Evolutionary conservation across 2,113 vertebrate genomes (phyloP), one percentile per base, ranked within the genome.

Genomic region (Dipodomys ordii): DNA sequence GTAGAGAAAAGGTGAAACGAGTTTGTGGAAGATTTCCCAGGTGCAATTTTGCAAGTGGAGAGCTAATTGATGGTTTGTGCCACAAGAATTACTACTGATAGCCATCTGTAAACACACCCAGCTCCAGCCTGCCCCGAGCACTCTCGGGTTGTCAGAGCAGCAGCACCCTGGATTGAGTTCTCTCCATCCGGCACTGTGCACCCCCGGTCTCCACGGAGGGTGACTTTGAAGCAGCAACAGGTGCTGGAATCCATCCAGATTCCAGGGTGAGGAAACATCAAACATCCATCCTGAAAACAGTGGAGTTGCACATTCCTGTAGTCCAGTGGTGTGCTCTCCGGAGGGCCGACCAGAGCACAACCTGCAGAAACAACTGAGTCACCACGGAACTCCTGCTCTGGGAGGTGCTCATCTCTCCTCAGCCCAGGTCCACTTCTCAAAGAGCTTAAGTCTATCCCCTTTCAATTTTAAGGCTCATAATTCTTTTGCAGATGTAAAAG

Each of bases 41-140:
- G 98, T 98, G 98, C 97, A 97, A 95, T 98, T 98, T 98, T 98
- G 98, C 97, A 98, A 98, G 95, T 74, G 20, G 91, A 94, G 39
- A 91, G 96, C 95, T 98, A 98, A 98, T 97, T 97, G 98, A 98
- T 95, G 96, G 27, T 96, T 25, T 97, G 95, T 97, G 97, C 97
- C 96, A 68, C 92, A 95, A 97, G 91, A 83, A 96, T 96, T 97
- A 96, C 96, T 97, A 97, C 94, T 57, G 98, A 98, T 98, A 98
- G 97, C 53, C 73, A 98, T 98, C 98, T 97, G 97, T 98, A 98
- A 98, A 98, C 98, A 97, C 96, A 88, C 94, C 94, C 91, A 25
- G 6, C 91, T 85, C 97, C 53, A 57, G 96, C 96, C 92, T 93
- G 94, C 97, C 95, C 15, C 3, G 95, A 93, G 83, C 30, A 83